These are phyloP conservation scores for Halictus rubicundus DNA, from an alignment of 1,140 invertebrate genomes.

Conservation along the genomic window DNA sequence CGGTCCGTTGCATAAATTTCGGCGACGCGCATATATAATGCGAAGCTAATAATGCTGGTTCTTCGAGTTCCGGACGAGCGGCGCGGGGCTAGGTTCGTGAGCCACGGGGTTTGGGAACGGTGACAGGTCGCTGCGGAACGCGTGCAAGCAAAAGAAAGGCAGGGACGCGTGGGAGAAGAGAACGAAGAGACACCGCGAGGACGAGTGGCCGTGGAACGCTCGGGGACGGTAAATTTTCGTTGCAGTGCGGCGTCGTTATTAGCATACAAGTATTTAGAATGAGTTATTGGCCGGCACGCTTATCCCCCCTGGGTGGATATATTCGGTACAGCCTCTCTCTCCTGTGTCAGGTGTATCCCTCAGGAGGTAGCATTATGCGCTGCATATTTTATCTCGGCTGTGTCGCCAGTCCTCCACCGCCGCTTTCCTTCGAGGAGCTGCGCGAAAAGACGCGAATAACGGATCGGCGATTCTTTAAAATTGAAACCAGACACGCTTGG, in stretches of 20 bases:
- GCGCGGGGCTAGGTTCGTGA: neutral
- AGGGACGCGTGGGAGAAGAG: neutral
- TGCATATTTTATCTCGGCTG: slow-evolving; percentile 63
- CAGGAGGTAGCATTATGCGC: slow-evolving; percentile 61
- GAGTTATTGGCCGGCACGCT: slow-evolving; percentile 70
- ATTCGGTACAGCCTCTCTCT: slow-evolving; percentile 51
- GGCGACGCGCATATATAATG: slow-evolving; percentile 59
- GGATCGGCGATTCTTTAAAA: slow-evolving; percentile 30
- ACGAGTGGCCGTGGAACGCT: slow-evolving; percentile 48
- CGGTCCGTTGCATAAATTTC: slow-evolving; percentile 67
- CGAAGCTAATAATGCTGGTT: slow-evolving; percentile 69
- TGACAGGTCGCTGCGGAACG: neutral
- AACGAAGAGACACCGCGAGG: slow-evolving; percentile 2
- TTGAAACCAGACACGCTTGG: neutral
- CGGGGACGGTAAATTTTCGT: slow-evolving; percentile 74
- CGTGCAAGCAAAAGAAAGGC: slow-evolving; percentile 1
- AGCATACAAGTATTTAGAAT: slow-evolving; percentile 77
- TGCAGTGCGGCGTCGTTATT: slow-evolving; percentile 70
- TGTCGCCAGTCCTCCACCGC: neutral
- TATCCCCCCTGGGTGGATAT: slow-evolving; percentile 67
- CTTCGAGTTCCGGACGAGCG: slow-evolving; percentile 26
- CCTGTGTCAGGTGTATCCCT: slow-evolving; percentile 71
- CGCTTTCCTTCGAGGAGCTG: slow-evolving; percentile 11
- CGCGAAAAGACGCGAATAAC: neutral
- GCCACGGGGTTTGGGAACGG: neutral